These are phyloP conservation scores for Psophia crepitans DNA, from an alignment of 2,113 vertebrate genomes.

Conservation along the genomic window DNA sequence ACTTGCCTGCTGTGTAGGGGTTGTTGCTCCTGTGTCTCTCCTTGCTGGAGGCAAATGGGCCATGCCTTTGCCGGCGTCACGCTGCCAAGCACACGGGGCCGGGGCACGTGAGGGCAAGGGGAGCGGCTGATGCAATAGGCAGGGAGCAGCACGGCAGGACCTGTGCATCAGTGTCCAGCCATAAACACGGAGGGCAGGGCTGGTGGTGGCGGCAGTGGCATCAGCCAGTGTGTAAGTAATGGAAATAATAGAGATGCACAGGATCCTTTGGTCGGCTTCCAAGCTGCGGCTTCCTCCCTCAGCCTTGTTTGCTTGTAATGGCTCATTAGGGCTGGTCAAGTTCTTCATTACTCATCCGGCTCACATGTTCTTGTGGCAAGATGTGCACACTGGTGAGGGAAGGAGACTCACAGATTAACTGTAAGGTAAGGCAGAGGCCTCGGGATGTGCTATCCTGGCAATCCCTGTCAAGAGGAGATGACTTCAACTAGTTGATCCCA, in stretches of 20 bases:
- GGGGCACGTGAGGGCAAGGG: not conserved
- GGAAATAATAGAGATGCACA: constrained; percentile 32
- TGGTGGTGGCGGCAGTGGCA: not conserved
- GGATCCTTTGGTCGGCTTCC: constrained; percentile 10
- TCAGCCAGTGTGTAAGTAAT: not conserved
- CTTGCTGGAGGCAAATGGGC: not conserved
- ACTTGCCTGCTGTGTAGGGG: not conserved
- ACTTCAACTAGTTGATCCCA: not conserved
- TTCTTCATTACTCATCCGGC: constrained; percentile 49
- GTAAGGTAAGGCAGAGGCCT: not conserved
- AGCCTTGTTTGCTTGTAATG: constrained; percentile 57
- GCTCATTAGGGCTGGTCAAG: constrained; percentile 57
- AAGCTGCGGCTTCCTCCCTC: constrained; percentile 6
- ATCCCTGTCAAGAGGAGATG: not conserved
- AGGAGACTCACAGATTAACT: not conserved
- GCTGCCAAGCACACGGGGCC: fast-evolving
- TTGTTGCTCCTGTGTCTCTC: not conserved
- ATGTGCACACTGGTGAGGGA: not conserved
- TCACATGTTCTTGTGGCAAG: not conserved
- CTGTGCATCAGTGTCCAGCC: not conserved
- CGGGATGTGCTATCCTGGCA: not conserved
- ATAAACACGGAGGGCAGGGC: not conserved
- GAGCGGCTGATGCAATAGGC: not conserved
- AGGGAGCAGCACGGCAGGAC: not conserved
- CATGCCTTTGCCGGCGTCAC: fast-evolving